Base-by-base conservation (phyloP, 2,113 vertebrate genomes). In the Acanthochromis polyacanthus region DNA sequence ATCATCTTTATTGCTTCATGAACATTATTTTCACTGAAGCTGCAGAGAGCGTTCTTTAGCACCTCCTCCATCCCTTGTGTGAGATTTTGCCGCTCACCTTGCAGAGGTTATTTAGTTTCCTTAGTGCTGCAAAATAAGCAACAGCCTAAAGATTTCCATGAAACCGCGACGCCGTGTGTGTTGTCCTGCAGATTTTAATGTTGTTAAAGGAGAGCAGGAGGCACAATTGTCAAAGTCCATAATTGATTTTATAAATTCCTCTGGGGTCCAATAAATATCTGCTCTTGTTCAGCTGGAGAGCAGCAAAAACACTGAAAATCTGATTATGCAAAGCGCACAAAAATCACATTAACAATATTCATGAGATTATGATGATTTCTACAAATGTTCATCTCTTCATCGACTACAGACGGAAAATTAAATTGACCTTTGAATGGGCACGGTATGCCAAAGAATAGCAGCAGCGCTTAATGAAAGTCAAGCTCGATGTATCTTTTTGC, bases 291-390 rank as follows among this genome's bases (percentile, higher is more conserved):
- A 77, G 56, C 25, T 30, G 40, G 43, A 57, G 46, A 57, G 36
- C 43, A 56, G 28, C 25, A 48, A 59, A 25, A 22, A 8, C 20
- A 1, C 25, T 2, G 53, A 40, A 22, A n/a, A 80, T 66, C 70
- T 74, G 36, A 89, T 87, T 87, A 86, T 80, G 77, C 75, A 75
- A 83, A 81, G 17, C 1, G 38, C 12, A 64, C 19, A 17, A 62
- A 58, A 66, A 36, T 60, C 5, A 10, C 43, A 63, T 83, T 91
- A 75, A 89, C 82, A 76, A 66, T 77, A 89, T 90, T 91, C 70
- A 86, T 89, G 83, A 76, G 75, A 38, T 78, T 61, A 25, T 62
- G 68, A 78, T 76, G 71, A 80, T 81, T 86, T 66, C 51, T 60
- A 45, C 59, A 28, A 75, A 75, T 80, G 63, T 77, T 80, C 32